Evolutionary conservation across 1,140 invertebrate genomes (phyloP), one percentile per base, ranked within the genome.

Genomic region (Heliconius melpomene): DNA sequence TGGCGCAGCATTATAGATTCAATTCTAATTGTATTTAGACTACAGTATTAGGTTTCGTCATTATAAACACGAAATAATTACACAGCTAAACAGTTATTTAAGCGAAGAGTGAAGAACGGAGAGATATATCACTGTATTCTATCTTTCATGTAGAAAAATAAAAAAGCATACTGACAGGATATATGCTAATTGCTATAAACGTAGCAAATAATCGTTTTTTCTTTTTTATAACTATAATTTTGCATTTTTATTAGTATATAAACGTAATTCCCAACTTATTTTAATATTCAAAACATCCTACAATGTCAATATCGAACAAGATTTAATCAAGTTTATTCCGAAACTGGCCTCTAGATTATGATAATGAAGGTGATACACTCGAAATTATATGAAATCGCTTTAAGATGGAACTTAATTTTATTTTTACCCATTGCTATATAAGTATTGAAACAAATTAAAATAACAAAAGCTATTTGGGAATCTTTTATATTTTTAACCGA

Each of bases 341-440:
- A 38, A 36, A 75, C 38, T 66, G 79, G 79, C 79, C 79, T 79
- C 71, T 75, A 71, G 40, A 76, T 74, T 80, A 80, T 80, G 79
- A 26, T 80, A 80, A 80, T 72, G 32, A 72, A 72, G 32, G 36
- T 38, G 71, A 72, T 72, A 72, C 71, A 72, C 71, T n/a, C 71
- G 32, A 72, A 72, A 71, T 2, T 29, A 29, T 29, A 50, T 16
- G 20, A 72, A 72, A 36, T 40, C n/a, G 54, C 20, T 57, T n/a
- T 57, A 23, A n/a, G 54, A 57, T 57, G n/a, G 23, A 57, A 23
- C 40, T 46, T 46, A 46, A 46, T 46, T 46, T 46, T 46, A 5
- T 46, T 23, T 29, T 60, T 23, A 52, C 18, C 6, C 7, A 20
- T 52, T 20, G 18, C 50, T 52, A 20, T 52, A 20, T 7, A 52